Conservation (phyloP, 2,113 vertebrate species). For the Eubucco bourcierii region DNA sequence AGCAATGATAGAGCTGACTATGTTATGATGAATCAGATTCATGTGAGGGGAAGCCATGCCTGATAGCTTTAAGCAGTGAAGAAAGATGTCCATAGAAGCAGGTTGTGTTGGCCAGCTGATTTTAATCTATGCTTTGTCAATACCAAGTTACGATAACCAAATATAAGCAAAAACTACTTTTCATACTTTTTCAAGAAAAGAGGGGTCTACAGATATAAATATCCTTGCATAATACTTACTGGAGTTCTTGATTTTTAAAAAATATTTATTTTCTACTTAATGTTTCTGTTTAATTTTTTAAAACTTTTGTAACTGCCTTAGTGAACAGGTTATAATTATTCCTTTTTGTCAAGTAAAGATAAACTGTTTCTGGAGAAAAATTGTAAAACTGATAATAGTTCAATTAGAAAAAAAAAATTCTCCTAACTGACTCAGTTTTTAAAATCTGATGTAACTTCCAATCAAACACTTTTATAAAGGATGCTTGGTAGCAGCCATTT, state of each 20-base stretch:
- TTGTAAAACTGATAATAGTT: background rate
- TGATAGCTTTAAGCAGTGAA: background rate
- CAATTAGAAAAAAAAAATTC: background rate
- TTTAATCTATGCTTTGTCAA: background rate
- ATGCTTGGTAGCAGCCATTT: background rate
- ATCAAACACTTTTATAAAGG: background rate
- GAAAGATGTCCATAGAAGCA: slow-evolving; percentile 2
- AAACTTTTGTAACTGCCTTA: background rate
- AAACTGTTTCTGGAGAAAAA: background rate
- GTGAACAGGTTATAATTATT: background rate
- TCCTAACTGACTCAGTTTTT: background rate
- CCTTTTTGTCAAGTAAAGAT: background rate
- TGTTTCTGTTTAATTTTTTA: background rate
- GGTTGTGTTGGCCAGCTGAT: background rate
- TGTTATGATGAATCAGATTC: background rate
- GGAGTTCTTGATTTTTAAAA: background rate
- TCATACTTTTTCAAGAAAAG: background rate
- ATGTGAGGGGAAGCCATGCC: background rate
- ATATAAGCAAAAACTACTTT: background rate
- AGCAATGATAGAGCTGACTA: background rate
- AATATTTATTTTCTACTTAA: background rate
- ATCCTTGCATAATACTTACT: background rate
- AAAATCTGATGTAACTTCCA: background rate
- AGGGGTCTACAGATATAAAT: background rate
- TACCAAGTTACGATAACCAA: background rate